Evolutionary conservation across 1,140 invertebrate genomes (phyloP).

Genomic region (Euura lappo): DNA sequence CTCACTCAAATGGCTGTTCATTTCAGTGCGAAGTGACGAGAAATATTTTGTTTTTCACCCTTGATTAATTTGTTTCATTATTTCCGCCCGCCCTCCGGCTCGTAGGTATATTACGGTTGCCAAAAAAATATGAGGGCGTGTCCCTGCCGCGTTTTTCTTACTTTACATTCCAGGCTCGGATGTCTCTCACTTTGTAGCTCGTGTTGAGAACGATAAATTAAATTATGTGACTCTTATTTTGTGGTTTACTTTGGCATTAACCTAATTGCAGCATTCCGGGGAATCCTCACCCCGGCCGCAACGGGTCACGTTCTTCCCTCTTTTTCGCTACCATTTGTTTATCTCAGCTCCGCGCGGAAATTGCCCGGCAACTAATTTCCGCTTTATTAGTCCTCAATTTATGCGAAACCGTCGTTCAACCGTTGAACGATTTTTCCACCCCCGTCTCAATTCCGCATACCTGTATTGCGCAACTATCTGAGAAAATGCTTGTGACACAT

Average conservation of each 20-base stretch:
- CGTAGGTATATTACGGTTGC: too few species aligned
- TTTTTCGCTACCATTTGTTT: too few species aligned
- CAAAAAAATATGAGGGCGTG: neutral
- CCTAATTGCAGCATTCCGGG: slow-evolving; percentile 4
- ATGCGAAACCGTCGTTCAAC: neutral
- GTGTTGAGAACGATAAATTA: neutral
- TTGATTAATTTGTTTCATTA: too few species aligned
- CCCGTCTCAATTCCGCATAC: neutral
- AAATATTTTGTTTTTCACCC: too few species aligned
- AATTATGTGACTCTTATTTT: slow-evolving; percentile 7
- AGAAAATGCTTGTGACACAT: too few species aligned
- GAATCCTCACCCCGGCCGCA: neutral
- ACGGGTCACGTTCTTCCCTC: neutral
- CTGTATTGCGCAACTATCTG: too few species aligned
- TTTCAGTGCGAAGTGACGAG: too few species aligned
- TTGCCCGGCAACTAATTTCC: too few species aligned
- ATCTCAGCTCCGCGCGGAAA: too few species aligned
- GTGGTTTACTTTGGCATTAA: slow-evolving; percentile 1
- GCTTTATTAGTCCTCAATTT: too few species aligned
- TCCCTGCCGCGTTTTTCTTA: neutral
- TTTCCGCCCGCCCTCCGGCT: too few species aligned
- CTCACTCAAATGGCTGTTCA: too few species aligned
- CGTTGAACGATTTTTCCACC: neutral
- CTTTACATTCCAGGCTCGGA: neutral
- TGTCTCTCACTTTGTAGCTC: slow-evolving; percentile 1